Conservation (phyloP, 2,113 vertebrate species). For the Burhinus oedicnemus region DNA sequence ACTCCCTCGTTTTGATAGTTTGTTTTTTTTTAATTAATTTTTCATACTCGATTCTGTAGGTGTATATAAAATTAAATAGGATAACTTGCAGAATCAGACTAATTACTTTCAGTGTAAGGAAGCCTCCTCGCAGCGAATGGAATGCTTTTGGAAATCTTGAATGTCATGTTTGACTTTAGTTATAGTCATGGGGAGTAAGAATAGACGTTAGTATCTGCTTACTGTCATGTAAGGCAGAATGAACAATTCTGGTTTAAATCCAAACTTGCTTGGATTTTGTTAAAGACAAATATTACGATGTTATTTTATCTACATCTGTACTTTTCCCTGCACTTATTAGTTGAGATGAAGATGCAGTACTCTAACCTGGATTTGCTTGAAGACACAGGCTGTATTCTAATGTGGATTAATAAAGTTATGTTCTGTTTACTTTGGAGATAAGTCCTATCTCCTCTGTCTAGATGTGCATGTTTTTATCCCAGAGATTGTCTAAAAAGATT, state of each 20-base stretch:
- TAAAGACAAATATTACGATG: neutral
- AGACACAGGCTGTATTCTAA: neutral
- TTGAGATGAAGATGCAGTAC: neutral
- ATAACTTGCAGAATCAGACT: neutral
- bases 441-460: neutral
- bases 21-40: accelerated
- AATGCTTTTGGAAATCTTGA: neutral
- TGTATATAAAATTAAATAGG: neutral
- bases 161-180: neutral
- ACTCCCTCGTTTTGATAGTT: neutral
- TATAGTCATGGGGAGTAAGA: neutral
- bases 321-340: neutral
- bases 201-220: neutral
- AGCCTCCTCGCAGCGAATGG: accelerated
- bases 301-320: neutral
- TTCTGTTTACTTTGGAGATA: neutral
- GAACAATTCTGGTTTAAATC: slow-evolving; percentile 1
- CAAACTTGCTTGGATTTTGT: neutral
- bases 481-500: neutral
- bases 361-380: neutral
- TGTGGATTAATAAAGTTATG: neutral
- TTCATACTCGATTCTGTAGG: neutral
- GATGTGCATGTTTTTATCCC: neutral
- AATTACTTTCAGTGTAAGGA: neutral
- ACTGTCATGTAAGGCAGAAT: neutral